Percentiles rank a stretch among this genome's conserved stretches.
Conservation (phyloP, 2,797 vertebrate genomes). For the Xenopus petersii region DNA sequence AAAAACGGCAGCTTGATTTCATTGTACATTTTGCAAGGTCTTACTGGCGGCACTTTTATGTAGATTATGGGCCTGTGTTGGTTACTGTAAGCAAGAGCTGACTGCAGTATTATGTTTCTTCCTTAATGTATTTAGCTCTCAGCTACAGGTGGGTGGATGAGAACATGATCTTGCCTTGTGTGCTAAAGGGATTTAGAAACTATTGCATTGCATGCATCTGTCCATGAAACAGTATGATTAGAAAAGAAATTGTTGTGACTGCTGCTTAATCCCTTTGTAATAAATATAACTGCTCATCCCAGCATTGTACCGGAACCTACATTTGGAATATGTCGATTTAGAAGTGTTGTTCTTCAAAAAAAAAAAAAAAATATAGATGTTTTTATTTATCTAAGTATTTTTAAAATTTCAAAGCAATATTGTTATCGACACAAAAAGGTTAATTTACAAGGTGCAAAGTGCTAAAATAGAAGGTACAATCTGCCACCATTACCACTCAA, state of each 20-base stretch:
- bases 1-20: background rate
- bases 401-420: no score
- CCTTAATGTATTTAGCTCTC: constrained; percentile 9
- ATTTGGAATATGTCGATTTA: background rate
- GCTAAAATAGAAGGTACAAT: no score
- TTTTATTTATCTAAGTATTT: no score
- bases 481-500: no score
- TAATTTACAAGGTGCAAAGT: no score
- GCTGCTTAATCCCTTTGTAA: background rate
- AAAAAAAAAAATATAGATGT: no score
- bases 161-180: background rate
- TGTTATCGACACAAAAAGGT: no score
- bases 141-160: constrained; percentile 8
- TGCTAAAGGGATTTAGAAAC: constrained; percentile 8
- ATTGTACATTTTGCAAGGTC: background rate
- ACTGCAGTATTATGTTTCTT: background rate
- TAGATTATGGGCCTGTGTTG: background rate
- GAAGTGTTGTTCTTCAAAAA: no score
- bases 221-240: background rate
- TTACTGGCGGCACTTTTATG: background rate
- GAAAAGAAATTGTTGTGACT: background rate
- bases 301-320: no score
- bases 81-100: constrained; percentile 1
- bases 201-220: constrained; percentile 3
- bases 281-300: background rate